Evolutionary conservation across 2,888 invertebrate species (phyloP).

Genomic region (Magallana nippona): DNA sequence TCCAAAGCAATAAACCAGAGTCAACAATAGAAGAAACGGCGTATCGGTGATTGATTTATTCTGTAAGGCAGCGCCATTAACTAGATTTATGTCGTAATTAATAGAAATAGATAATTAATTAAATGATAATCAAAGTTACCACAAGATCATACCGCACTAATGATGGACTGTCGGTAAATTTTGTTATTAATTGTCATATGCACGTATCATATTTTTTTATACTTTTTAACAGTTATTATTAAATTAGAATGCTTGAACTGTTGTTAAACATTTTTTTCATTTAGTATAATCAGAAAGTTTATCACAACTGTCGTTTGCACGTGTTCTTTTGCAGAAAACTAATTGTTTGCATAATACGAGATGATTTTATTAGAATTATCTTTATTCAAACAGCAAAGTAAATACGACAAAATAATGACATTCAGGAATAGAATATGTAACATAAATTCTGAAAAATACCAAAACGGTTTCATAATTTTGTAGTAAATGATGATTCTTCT

Average conservation of each 20-base stretch:
- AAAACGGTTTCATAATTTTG: too few species aligned
- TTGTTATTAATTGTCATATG: neutral
- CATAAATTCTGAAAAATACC: too few species aligned
- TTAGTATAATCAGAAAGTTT: too few species aligned
- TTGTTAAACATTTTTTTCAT: neutral
- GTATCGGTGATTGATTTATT: constrained; percentile 11
- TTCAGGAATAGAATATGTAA: too few species aligned
- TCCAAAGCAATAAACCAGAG: neutral
- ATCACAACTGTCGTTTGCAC: too few species aligned
- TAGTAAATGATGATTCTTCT: too few species aligned
- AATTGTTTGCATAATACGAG: too few species aligned
- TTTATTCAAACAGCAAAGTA: too few species aligned
- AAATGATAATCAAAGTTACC: constrained; percentile 4
- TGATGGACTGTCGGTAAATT: neutral
- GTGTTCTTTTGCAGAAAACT: too few species aligned
- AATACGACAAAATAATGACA: too few species aligned
- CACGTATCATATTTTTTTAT: constrained; percentile 12
- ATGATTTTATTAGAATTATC: too few species aligned
- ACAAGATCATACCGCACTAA: neutral
- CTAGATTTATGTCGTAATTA: neutral
- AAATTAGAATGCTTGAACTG: neutral
- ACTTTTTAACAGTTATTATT: neutral
- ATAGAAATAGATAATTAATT: neutral
- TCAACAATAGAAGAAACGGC: constrained; percentile 14
- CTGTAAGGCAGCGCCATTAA: neutral